Conservation (phyloP, 2,113 vertebrate species). For the Seriola rivoliana region DNA sequence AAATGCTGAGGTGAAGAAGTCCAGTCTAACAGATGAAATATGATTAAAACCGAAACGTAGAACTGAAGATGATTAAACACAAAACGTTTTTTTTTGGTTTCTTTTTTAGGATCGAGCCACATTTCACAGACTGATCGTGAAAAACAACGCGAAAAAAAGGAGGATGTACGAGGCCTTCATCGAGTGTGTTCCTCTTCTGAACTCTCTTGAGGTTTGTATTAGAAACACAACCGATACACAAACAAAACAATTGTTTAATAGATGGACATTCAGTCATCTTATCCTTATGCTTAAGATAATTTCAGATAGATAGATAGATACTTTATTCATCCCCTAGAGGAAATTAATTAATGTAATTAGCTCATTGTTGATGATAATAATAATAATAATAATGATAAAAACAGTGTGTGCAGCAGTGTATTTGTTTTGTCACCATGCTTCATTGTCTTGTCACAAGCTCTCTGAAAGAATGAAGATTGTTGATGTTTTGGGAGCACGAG, state of each 20-base stretch:
- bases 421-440: background rate
- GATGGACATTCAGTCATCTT: background rate
- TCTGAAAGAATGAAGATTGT: slow-evolving; percentile 97
- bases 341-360: too few species aligned
- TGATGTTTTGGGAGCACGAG: slow-evolving; percentile 92
- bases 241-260: background rate
- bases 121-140: slow-evolving; percentile 96
- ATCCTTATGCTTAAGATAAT: background rate
- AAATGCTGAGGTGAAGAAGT: too few species aligned
- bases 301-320: background rate
- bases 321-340: too few species aligned
- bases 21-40: too few species aligned
- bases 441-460: slow-evolving; percentile 74
- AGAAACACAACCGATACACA: background rate
- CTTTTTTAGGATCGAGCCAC: slow-evolving; percentile 91
- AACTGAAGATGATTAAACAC: background rate
- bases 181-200: slow-evolving; percentile 94
- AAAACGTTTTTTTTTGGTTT: too few species aligned
- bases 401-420: background rate
- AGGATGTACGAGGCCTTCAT: slow-evolving; percentile 93
- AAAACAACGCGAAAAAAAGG: slow-evolving; percentile 96
- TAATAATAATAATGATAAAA: too few species aligned
- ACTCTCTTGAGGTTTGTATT: slow-evolving; percentile 91
- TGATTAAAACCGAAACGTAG: background rate
- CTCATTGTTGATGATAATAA: too few species aligned